Evolutionary conservation across 2,888 invertebrate genomes (phyloP).

Genomic region (Uropetala carovei): DNA sequence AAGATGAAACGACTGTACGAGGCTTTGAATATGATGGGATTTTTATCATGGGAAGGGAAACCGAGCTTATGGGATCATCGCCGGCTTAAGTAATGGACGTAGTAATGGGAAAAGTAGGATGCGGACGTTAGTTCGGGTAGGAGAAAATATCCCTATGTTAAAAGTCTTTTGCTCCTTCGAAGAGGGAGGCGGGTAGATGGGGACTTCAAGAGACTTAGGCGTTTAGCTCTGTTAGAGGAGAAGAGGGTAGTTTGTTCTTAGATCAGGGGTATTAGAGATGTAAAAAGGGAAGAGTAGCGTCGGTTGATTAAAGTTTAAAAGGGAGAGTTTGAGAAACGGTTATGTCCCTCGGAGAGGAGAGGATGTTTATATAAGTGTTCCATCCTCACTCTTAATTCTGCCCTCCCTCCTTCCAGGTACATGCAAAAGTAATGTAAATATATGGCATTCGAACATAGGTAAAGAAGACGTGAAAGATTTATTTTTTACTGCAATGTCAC

Average conservation of each 20-base stretch:
- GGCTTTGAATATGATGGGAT: slow-evolving; percentile 5
- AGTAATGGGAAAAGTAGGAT: slow-evolving; percentile 6
- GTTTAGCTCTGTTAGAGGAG: neutral
- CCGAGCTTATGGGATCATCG: slow-evolving; percentile 2
- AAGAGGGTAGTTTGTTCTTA: neutral
- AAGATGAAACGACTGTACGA: neutral
- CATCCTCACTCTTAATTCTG: neutral
- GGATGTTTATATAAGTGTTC: neutral
- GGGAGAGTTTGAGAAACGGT: neutral
- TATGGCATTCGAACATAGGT: no score
- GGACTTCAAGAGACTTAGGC: neutral
- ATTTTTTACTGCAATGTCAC: no score
- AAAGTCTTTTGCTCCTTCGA: neutral
- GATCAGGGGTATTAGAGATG: neutral
- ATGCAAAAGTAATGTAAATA: neutral
- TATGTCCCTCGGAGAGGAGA: neutral
- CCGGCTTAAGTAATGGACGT: neutral
- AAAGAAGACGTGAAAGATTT: no score
- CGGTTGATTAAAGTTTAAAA: neutral
- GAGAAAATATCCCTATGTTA: neutral
- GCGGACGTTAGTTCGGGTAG: neutral
- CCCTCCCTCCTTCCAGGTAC: neutral
- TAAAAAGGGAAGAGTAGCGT: neutral
- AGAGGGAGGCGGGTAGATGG: neutral
- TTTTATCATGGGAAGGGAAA: neutral